These are phyloP conservation scores for Tetramorium bicarinatum DNA, from an alignment of 2,888 invertebrate genomes.

Conservation along the genomic window DNA sequence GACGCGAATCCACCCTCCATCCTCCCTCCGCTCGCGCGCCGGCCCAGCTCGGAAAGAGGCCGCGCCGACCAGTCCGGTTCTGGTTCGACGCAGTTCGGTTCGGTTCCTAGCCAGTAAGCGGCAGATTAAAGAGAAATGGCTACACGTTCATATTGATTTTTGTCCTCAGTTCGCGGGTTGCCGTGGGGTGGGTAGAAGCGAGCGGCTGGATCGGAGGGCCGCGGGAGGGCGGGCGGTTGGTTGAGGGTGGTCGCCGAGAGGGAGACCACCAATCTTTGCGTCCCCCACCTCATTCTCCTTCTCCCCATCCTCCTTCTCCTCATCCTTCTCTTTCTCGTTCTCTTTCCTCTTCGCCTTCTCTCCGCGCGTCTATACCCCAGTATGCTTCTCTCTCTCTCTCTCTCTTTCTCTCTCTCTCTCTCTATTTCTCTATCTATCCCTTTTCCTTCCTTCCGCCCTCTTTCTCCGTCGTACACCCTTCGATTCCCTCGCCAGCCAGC, in stretches of 20 bases:
- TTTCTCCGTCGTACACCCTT: constrained; percentile 65
- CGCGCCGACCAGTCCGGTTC: constrained; percentile 75
- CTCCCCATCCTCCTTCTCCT: constrained; percentile 31
- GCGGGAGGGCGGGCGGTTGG: constrained; percentile 65
- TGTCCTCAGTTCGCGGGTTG: constrained; percentile 85
- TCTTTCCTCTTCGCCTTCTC: constrained; percentile 28
- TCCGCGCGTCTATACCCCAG: constrained; percentile 28
- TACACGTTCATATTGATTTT: constrained; percentile 87
- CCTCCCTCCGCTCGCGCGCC: constrained; percentile 41
- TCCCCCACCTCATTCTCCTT: constrained; percentile 37
- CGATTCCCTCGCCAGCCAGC: constrained; percentile 40
- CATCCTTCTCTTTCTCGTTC: constrained; percentile 23
- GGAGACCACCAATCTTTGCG: constrained; percentile 83
- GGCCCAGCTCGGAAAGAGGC: constrained; percentile 55
- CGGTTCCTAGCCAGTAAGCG: constrained; percentile 83
- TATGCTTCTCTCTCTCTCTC: constrained; percentile 39
- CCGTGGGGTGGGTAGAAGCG: constrained; percentile 77
- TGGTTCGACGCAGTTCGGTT: constrained; percentile 79
- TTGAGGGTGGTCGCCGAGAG: constrained; percentile 79
- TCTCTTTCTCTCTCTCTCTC: constrained; percentile 58
- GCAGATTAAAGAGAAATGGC: constrained; percentile 86
- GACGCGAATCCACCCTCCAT: constrained; percentile 28
- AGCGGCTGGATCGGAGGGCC: constrained; percentile 76
- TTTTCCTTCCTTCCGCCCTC: constrained; percentile 53
- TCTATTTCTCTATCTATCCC: constrained; percentile 54